A percentile compares a stretch with the other conserved stretches of the same genome.
Conservation (phyloP, 2,888 invertebrate genomes). For the Volucella bombylans region DNA sequence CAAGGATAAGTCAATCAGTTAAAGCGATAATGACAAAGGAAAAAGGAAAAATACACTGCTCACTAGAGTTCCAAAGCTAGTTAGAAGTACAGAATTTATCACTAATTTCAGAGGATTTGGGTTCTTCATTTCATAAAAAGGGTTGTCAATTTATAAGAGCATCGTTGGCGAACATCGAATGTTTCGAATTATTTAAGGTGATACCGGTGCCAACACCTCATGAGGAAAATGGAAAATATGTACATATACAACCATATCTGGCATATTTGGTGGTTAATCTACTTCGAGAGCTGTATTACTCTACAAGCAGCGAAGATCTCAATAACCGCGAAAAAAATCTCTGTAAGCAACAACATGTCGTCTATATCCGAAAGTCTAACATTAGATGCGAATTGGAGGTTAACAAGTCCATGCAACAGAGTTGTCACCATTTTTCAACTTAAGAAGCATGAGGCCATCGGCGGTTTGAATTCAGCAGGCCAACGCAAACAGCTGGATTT, state of each 20-base stretch:
- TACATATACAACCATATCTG: constrained; percentile 2
- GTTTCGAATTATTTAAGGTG: not conserved
- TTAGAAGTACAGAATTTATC: no score
- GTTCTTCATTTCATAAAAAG: no score
- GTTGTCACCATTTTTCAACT: not conserved
- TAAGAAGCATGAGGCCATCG: not conserved
- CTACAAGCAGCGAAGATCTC: constrained; percentile 4
- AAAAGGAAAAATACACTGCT: no score
- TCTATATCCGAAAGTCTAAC: not conserved
- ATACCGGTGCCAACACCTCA: constrained; percentile 19
- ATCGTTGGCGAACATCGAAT: not conserved
- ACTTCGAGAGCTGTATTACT: constrained; percentile 1
- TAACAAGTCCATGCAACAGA: not conserved
- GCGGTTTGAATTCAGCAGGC: constrained; percentile 1
- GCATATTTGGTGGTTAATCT: constrained; percentile 10
- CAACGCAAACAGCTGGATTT: not conserved
- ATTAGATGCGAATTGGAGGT: constrained; percentile 3
- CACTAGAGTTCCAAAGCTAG: no score
- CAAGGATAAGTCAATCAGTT: no score
- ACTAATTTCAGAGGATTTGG: no score
- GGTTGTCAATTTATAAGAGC: not conserved
- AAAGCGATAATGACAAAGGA: no score
- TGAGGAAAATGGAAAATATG: not conserved
- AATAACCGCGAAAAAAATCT: not conserved
- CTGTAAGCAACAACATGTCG: not conserved